These are phyloP conservation scores for Drosophila affinis DNA, from an alignment of 2,888 invertebrate genomes.

Conservation along the genomic window DNA sequence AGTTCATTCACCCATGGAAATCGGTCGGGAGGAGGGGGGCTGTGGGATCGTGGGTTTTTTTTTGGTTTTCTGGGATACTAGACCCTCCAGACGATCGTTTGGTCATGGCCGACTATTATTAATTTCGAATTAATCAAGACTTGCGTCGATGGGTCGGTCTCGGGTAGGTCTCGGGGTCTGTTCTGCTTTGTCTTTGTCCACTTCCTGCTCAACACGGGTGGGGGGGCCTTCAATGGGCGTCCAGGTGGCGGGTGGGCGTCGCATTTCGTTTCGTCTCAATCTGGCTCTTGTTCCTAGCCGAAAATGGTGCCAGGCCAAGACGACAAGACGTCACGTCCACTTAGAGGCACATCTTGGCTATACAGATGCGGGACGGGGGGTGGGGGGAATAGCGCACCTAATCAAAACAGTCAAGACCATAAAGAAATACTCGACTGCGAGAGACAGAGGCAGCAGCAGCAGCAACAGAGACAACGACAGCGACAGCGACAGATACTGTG, in stretches of 20 bases:
- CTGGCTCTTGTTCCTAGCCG: conserved; percentile 56
- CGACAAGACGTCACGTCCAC: conserved; percentile 61
- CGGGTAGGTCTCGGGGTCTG: not conserved
- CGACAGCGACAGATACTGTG: conserved; percentile 19
- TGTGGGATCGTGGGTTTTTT: not conserved
- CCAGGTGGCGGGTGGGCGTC: conserved; percentile 25
- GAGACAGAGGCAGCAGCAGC: not conserved
- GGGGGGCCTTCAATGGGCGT: not conserved
- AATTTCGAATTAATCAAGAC: conserved; percentile 74
- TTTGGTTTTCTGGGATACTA: not conserved
- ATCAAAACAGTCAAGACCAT: conserved; percentile 56
- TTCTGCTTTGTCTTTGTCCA: conserved; percentile 4
- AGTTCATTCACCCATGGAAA: conserved; percentile 57
- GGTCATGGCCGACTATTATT: conserved; percentile 67
- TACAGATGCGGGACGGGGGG: conserved; percentile 9
- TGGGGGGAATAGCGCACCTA: conserved; percentile 24
- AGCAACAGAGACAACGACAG: not conserved
- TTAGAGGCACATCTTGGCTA: conserved; percentile 35
- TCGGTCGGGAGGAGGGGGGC: not conserved
- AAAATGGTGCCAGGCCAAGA: conserved; percentile 56
- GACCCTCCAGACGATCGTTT: conserved; percentile 34
- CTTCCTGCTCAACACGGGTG: conserved; percentile 30
- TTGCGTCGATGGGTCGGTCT: conserved; percentile 26
- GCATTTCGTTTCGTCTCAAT: conserved; percentile 5
- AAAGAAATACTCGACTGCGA: conserved; percentile 45